A percentile compares a stretch with the other conserved stretches of the same genome.
phyloP scores from a whole-genome alignment of 1,140 invertebrate species.

The Platyscapa corneri region DNA sequence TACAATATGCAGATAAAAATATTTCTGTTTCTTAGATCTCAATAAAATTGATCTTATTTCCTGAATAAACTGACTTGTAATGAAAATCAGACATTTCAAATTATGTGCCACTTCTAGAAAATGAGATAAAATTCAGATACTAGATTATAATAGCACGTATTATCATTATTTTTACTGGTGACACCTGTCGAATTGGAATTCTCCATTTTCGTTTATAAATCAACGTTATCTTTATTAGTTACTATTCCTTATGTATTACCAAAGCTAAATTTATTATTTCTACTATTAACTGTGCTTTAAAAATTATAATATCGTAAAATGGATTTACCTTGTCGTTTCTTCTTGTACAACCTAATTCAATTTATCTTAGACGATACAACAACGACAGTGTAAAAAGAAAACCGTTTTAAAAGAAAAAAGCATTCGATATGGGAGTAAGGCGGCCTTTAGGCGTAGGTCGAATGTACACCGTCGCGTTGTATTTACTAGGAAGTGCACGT shows the following conservation, averaged over 20 bases:
- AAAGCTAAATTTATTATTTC: not conserved
- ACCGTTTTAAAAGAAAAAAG: not conserved
- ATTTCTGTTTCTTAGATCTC: not conserved
- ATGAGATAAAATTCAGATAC: not conserved
- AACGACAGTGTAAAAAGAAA: not conserved
- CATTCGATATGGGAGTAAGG: not conserved
- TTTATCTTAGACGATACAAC: not conserved
- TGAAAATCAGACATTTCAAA: not conserved
- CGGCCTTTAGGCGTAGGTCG: slow-evolving; percentile 19
- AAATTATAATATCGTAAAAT: not conserved
- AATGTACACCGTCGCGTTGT: not conserved
- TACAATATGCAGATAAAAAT: too few relatives aligned
- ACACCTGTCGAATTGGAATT: not conserved
- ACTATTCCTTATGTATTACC: not conserved
- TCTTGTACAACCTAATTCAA: not conserved
- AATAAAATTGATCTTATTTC: not conserved
- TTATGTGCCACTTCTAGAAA: not conserved
- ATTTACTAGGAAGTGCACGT: slow-evolving; percentile 61
- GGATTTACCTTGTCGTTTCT: not conserved
- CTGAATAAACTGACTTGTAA: not conserved
- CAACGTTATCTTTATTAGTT: slow-evolving; percentile 13
- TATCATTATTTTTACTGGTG: not conserved
- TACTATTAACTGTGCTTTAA: not conserved
- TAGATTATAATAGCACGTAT: not conserved
- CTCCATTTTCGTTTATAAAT: not conserved